Evolutionary conservation across 2,113 vertebrate species (phyloP), one percentile per base, ranked within the genome.

Genomic region (Clarias magur): DNA sequence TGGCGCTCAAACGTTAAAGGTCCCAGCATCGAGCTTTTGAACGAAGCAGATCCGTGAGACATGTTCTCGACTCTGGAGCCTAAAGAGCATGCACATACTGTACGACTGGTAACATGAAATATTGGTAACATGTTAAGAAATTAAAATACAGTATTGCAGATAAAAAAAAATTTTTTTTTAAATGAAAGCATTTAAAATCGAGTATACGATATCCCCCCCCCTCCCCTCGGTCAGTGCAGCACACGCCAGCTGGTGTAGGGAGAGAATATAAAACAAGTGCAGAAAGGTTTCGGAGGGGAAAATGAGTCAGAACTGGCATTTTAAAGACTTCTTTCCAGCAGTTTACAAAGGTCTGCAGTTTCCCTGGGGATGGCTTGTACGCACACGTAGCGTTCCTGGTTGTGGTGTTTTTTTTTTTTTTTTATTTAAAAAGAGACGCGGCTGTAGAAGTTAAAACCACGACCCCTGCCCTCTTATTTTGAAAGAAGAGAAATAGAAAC

Each of bases 291-390:
- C 48, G 16, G 12, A 34, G 17, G 72, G 62, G 42, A 72, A 86
- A 86, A 78, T 89, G 81, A 80, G 67, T 75, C 83, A 80, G 89
- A 86, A 56, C 34, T 65, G 72, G 67, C 72, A 42, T 83, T 89
- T 85, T 83, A 70, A 87, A 72, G 42, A 63, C 83, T 82, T 80
- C 76, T 76, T 82, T 76, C 67, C 60, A 56, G 59, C 54, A 34
- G 48, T 73, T 88, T 86, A 60, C 67, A 65, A 60, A 83, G 57
- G 60, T 83, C 73, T 62, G 86, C 56, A 19, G 13, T 87, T 68
- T 63, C 68, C 25, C 67, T 42, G 23, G 75, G 57, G 80, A 83
- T 63, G 48, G 17, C 54, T 30, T 67, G 62, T 60, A 30, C 38
- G 13, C 56, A 21, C 23, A 60, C 23, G 19, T 42, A 42, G 34